These are phyloP conservation scores for Aurelia coerulea DNA, from an alignment of 30 jellyfish, hydroid and myxozoan genomes.

Conservation along the genomic window DNA sequence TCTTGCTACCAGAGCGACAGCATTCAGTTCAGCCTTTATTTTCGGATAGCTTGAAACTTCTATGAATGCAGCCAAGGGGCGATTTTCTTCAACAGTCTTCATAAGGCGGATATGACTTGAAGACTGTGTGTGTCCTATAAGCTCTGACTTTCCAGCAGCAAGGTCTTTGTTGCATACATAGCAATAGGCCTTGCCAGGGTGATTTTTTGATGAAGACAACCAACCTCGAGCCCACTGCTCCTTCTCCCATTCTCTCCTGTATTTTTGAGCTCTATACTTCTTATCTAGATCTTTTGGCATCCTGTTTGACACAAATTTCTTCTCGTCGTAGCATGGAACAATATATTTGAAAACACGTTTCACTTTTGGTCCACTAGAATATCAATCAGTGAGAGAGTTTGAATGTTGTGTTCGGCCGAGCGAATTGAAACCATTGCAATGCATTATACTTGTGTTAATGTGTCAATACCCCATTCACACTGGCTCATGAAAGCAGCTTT, in stretches of 20 bases:
- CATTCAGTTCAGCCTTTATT: slow-evolving; percentile 41
- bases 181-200: slow-evolving; percentile 28
- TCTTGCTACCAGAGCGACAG: slow-evolving; percentile 52
- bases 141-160: slow-evolving; percentile 45
- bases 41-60: slow-evolving; percentile 11
- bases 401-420: too few relatives aligned
- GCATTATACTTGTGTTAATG: too few relatives aligned
- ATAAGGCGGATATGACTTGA: not conserved
- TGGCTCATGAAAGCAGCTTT: too few relatives aligned
- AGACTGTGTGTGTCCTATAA: slow-evolving; percentile 31
- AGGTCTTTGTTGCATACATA: slow-evolving; percentile 14
- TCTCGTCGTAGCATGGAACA: not conserved
- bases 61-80: not conserved
- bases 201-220: slow-evolving; percentile 17
- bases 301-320: not conserved
- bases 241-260: slow-evolving; percentile 57
- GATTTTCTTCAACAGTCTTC: slow-evolving; percentile 5
- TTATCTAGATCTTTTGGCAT: slow-evolving; percentile 32
- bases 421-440: too few relatives aligned
- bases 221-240: slow-evolving; percentile 45
- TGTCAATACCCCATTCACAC: too few relatives aligned
- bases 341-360: too few relatives aligned
- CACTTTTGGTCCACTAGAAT: too few relatives aligned
- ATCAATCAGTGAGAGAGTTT: too few relatives aligned
- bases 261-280: slow-evolving; percentile 34